These are phyloP conservation scores for Epinotia bilunana DNA, from an alignment of 2,888 invertebrate species.

Conservation along the genomic window DNA sequence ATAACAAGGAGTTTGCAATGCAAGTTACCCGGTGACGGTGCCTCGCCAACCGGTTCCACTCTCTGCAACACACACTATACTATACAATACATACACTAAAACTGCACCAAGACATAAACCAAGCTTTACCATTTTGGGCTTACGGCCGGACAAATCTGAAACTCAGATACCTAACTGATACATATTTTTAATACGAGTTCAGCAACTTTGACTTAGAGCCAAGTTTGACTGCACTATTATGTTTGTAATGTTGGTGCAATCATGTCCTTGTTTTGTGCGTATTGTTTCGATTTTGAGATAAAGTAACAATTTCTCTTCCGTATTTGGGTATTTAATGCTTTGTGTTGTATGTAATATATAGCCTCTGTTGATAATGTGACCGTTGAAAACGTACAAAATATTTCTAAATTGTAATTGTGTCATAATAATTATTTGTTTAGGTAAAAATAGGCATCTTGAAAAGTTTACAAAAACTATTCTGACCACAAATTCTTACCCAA, in stretches of 20 bases:
- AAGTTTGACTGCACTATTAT: neutral
- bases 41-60: slow-evolving; percentile 37
- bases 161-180: slow-evolving; percentile 6
- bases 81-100: slow-evolving; percentile 11
- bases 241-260: slow-evolving; percentile 18
- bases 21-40: slow-evolving; percentile 30
- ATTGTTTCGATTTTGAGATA: slow-evolving; percentile 28
- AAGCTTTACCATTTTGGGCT: slow-evolving; percentile 21
- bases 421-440: neutral
- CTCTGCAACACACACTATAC: slow-evolving; percentile 13
- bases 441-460: neutral
- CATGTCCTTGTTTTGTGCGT: slow-evolving; percentile 36
- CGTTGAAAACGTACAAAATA: neutral
- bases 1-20: slow-evolving; percentile 6
- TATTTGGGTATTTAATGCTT: slow-evolving; percentile 27
- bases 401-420: neutral
- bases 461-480: neutral
- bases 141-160: slow-evolving; percentile 16
- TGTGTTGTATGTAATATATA: slow-evolving; percentile 25
- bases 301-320: slow-evolving; percentile 30
- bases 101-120: slow-evolving; percentile 22
- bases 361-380: neutral
- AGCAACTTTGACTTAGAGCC: neutral
- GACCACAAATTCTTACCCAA: slow-evolving; percentile 5
- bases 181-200: slow-evolving; percentile 2